Percentiles rank a stretch among this genome's conserved stretches.
phyloP scores from a whole-genome alignment of 2,888 invertebrate genomes.

The Rhyacophila evoluta region DNA sequence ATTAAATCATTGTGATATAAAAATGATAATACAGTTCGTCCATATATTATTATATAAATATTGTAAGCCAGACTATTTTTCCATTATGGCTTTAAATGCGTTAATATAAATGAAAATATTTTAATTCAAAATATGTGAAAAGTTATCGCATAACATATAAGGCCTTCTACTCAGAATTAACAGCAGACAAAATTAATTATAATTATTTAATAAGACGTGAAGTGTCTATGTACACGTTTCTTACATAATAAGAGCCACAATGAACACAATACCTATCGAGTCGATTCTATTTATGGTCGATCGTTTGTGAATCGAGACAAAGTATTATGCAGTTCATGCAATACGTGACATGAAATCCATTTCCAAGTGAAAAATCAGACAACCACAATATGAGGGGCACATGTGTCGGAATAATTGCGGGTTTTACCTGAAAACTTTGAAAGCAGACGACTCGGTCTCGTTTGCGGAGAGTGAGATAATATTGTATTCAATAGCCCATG shows the following conservation, averaged over 20 bases:
- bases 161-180: no score
- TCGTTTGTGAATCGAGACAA: not conserved
- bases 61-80: no score
- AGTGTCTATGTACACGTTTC: not conserved
- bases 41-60: no score
- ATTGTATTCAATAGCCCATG: not conserved
- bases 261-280: not conserved
- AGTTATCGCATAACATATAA: no score
- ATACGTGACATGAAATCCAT: not conserved
- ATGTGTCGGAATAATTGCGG: slow-evolving; percentile 13
- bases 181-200: no score
- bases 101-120: no score
- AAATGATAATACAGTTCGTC: no score
- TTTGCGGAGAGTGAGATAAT: not conserved
- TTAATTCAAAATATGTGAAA: no score
- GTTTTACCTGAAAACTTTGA: slow-evolving; percentile 24
- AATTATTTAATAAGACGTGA: no score
- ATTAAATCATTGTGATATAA: no score
- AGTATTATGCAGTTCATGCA: not conserved
- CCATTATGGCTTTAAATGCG: no score
- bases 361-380: not conserved
- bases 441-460: not conserved
- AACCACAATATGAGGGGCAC: not conserved
- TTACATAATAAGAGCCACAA: not conserved
- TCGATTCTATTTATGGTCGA: not conserved